These are phyloP conservation scores for Terrapene triunguis DNA, from an alignment of 2,113 vertebrate genomes.

Conservation along the genomic window DNA sequence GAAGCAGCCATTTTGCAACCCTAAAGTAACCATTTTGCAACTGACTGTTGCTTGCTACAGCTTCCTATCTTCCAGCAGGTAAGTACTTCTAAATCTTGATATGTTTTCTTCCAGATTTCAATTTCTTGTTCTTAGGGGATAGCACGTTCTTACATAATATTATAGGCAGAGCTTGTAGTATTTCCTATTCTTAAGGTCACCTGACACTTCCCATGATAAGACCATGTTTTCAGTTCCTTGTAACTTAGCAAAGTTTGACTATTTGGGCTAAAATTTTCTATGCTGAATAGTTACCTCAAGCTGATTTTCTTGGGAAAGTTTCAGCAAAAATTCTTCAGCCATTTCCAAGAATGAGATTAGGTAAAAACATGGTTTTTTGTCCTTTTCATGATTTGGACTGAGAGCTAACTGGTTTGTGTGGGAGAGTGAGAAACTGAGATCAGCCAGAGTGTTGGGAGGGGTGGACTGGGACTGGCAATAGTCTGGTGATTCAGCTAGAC, in stretches of 20 bases:
- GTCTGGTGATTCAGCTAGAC: not conserved
- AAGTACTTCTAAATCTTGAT: not conserved
- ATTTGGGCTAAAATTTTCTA: not conserved
- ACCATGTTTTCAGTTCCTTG: not conserved
- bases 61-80: not conserved
- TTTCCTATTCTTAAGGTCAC: not conserved
- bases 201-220: not conserved
- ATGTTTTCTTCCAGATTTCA: not conserved
- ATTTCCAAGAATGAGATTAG: not conserved
- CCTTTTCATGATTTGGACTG: not conserved
- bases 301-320: not conserved
- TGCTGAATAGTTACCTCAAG: fast-evolving
- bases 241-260: not conserved
- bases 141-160: not conserved
- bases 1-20: not conserved
- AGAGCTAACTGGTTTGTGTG: not conserved
- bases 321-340: not conserved
- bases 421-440: not conserved
- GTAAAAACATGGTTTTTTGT: not conserved
- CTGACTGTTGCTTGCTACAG: not conserved
- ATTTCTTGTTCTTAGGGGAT: not conserved
- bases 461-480: not conserved
- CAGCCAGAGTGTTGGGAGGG: constrained; percentile 27
- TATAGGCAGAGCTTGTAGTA: not conserved
- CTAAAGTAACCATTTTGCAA: not conserved